Evolutionary conservation across 2,888 invertebrate genomes (phyloP), one percentile per base, ranked within the genome.

Genomic region (Hemicrepidius hirtus): DNA sequence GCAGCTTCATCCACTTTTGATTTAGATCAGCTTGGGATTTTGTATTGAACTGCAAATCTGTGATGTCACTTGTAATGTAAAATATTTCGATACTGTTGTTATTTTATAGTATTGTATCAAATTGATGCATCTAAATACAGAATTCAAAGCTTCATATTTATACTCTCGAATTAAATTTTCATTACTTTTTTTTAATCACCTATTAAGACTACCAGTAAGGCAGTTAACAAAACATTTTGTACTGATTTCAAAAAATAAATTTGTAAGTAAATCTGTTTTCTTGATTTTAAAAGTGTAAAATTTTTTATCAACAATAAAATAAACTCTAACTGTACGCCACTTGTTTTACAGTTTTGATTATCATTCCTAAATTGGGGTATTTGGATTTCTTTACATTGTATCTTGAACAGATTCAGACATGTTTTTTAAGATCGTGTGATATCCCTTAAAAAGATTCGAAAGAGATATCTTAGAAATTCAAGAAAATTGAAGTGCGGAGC

Each of bases 71-170:
- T 79, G 78, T 76, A 80, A n/a, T 53, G 79, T 82, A 80, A 79
- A 82, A 81, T 82, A 82, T 82, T 80, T 83, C 83, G 82, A 83
- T 84, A 83, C 83, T 81, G 82, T 83, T 83, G 83, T 82, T 82
- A 80, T 81, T 83, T 83, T 83, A 81, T 82, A 79, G 83, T 84
- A 84, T 83, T 84, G 84, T 82, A 79, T 80, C 74, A 75, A 74
- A 73, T 76, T 74, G 74, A 78, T 78, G 79, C 79, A 81, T 79
- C 76, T 77, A 77, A 79, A 82, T 83, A 83, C 83, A 83, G 81
- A 83, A 83, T 83, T 83, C 83, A 76, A 81, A 83, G 83, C 83
- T 80, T 80, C 62, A 60, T 60, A 44, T 62, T 72, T 62, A 59
- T 57, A 49, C 16, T 28, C 70, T 73, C 41, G 62, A 67, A 70